These are phyloP conservation scores for Tapirus terrestris DNA, from an alignment of 2,113 vertebrate species.

Conservation along the genomic window DNA sequence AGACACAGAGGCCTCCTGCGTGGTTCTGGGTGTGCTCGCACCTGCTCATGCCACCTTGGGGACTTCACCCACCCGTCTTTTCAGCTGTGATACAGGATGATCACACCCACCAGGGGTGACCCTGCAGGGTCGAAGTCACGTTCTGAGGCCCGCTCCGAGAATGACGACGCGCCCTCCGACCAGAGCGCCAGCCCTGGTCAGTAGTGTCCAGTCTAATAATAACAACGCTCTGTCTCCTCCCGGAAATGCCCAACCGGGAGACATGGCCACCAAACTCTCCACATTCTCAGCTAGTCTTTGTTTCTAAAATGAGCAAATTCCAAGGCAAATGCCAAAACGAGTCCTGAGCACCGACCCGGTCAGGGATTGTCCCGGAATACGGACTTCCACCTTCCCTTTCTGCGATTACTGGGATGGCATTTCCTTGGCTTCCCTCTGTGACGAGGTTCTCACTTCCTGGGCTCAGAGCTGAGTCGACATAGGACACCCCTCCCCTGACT, in stretches of 20 bases:
- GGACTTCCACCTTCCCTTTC: not conserved
- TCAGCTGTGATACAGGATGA: not conserved
- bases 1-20: not conserved
- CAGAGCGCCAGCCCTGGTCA: not conserved
- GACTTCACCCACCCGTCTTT: accelerated
- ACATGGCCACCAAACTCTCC: not conserved
- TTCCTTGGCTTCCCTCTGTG: not conserved
- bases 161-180: accelerated
- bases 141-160: not conserved
- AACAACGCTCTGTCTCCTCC: not conserved
- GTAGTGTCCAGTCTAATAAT: accelerated
- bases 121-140: accelerated
- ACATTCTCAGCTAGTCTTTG: not conserved
- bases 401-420: not conserved
- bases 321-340: not conserved
- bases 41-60: no score
- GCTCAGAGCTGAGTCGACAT: not conserved
- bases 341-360: accelerated
- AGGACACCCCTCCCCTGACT: accelerated
- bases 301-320: not conserved
- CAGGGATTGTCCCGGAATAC: accelerated
- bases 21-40: no score
- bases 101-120: not conserved
- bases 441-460: not conserved
- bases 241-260: accelerated